A percentile compares a stretch with the other conserved stretches of the same genome.
These are phyloP conservation scores for Drosophila setifemur DNA, from an alignment of 1,140 invertebrate species.

Conservation along the genomic window DNA sequence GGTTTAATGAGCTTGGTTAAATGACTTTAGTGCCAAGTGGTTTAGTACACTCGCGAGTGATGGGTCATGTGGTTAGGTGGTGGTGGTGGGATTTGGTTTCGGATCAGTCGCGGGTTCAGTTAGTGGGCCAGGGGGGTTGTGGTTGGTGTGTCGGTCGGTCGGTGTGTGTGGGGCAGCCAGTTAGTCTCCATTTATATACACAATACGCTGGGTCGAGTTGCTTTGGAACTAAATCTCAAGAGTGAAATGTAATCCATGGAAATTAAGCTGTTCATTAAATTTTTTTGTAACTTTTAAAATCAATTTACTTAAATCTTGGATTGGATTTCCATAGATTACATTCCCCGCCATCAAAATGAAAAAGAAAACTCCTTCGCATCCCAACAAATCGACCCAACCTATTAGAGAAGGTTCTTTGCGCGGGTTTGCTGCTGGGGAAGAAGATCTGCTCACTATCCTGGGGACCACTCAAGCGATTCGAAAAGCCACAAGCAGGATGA, in stretches of 20 bases:
- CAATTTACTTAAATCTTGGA: not conserved
- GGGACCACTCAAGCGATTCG: conserved; percentile 36
- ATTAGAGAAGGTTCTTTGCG: conserved; percentile 1
- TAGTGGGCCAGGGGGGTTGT: conserved; percentile 39
- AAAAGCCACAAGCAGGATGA: conserved; percentile 22
- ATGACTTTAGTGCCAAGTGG: conserved; percentile 63
- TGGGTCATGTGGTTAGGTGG: conserved; percentile 29
- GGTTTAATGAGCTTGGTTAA: conserved; percentile 80
- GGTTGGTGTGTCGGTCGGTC: conserved; percentile 32
- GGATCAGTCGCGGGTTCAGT: not conserved
- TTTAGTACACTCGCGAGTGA: conserved; percentile 67
- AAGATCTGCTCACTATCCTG: not conserved
- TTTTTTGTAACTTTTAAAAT: no score
- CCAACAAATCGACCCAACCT: conserved; percentile 13
- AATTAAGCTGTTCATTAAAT: not conserved
- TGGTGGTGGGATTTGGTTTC: conserved; percentile 5
- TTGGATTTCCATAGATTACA: not conserved
- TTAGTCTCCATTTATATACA: conserved; percentile 63
- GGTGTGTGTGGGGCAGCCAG: conserved; percentile 47
- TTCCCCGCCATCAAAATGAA: no score
- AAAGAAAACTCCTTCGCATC: no score
- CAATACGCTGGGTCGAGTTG: conserved; percentile 23
- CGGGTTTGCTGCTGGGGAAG: conserved; percentile 20
- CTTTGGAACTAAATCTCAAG: no score
- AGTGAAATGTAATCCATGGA: not conserved